A percentile compares a stretch with the other conserved stretches of the same genome.
phyloP scores from a whole-genome alignment of 2,113 vertebrate species.

The Xyliphius kryptos region DNA sequence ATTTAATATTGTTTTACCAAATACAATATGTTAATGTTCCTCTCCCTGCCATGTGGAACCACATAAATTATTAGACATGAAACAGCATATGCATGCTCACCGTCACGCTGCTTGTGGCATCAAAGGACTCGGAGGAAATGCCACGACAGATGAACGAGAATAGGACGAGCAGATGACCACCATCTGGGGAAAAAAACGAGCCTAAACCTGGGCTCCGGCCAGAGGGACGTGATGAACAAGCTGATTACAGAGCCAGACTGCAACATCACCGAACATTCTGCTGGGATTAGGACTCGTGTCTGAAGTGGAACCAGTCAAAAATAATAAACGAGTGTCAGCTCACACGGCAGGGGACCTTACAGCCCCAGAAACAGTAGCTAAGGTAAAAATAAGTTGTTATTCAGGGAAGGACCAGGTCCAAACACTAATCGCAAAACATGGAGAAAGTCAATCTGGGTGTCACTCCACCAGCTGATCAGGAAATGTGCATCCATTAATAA shows the following conservation, averaged over 20 bases:
- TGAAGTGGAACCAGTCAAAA: neutral
- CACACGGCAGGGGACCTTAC: too few species aligned
- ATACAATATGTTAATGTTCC: constrained; percentile 25
- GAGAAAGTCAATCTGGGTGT: too few species aligned
- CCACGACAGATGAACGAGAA: constrained; percentile 20
- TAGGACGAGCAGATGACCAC: constrained; percentile 18
- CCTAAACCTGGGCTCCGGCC: constrained; percentile 9
- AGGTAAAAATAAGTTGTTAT: too few species aligned
- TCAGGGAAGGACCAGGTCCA: too few species aligned
- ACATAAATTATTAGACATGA: constrained; percentile 30
- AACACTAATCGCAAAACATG: too few species aligned
- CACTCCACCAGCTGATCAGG: too few species aligned
- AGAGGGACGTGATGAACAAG: constrained; percentile 21
- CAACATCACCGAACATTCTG: neutral
- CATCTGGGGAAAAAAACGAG: constrained; percentile 7
- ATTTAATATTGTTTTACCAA: neutral
- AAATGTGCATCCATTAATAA: too few species aligned
- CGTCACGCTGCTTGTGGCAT: constrained; percentile 22
- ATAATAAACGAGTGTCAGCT: too few species aligned
- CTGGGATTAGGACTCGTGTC: neutral
- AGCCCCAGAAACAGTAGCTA: too few species aligned
- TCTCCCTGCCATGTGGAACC: constrained; percentile 22
- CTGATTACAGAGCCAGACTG: constrained; percentile 10
- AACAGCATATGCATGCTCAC: constrained; percentile 25
- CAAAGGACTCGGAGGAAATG: constrained; percentile 25